Base-by-base conservation (phyloP, 2,797 vertebrate species). In the Sus cebifrons region DNA sequence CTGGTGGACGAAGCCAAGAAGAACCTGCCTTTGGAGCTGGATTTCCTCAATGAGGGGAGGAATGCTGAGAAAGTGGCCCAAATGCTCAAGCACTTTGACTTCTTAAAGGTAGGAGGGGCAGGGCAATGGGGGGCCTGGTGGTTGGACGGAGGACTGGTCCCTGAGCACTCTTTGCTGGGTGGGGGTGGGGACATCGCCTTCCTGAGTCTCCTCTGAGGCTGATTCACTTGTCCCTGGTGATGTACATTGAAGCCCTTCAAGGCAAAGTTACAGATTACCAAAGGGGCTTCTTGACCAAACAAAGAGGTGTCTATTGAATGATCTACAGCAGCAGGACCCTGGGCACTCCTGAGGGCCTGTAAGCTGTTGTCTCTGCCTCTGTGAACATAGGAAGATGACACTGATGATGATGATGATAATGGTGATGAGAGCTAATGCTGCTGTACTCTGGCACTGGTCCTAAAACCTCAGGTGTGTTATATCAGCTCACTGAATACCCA, bases 1-100 rank as follows among this genome's bases (percentile, higher is more conserved):
- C 97, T 99, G 97, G 99, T 99, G 91, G 99, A 99, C 40, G 99
- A 99, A 98, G 99, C 99, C 91, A 99, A 99, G 98, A 99, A 99
- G 98, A 99, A 99, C 98, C 98, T 99, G 97, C 99, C 99, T 1
- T 98, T 99, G 91, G 99, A 99, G 97, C 98, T 99, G 96, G 99
- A 99, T 98, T 99, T 99, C 98, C 99, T 99, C 17, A 99, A 99
- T 0, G 99, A 99, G 97, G 99, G 99, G 71, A 99, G 97, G 94
- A 99, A 99, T 27, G 99, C 99, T 2, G 99, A 99, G 97, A 99
- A 98, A 90, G 99, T 99, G 96, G 98, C 99, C 62, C 90, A 96
- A 60, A 99, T 99, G 99, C 98, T 99, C 68, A 98, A 98, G 64
- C 98, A 99, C 95, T 99, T 99, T 96, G 97, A 98, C 6, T 99